These are phyloP conservation scores for Zaprionus ghesquierei DNA, from an alignment of 1,140 invertebrate genomes.

Conservation along the genomic window DNA sequence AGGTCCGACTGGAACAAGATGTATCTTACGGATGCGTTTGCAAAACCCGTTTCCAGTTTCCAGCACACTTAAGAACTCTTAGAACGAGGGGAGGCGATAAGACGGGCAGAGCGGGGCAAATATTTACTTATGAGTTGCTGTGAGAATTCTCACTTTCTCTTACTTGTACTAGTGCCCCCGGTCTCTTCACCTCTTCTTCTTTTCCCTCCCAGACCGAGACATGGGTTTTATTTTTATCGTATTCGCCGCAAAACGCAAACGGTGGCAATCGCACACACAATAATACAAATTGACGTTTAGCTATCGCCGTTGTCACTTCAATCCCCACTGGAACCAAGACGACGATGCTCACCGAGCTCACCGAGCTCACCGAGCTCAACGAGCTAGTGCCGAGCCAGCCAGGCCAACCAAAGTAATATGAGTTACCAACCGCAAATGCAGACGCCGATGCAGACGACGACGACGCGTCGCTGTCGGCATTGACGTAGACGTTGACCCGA, in stretches of 20 bases:
- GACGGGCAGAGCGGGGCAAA: conserved; percentile 27
- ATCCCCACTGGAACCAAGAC: conserved; percentile 38
- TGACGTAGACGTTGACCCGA: background rate
- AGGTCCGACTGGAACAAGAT: background rate
- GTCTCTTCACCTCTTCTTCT: background rate
- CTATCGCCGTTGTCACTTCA: conserved; percentile 59
- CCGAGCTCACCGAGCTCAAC: background rate
- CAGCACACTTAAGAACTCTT: conserved; percentile 36
- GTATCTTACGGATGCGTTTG: conserved; percentile 48
- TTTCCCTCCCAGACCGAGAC: background rate
- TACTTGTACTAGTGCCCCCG: background rate
- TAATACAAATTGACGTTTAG: conserved; percentile 71
- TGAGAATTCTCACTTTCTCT: conserved; percentile 4
- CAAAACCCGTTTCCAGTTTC: conserved; percentile 50
- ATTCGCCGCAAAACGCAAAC: conserved; percentile 36
- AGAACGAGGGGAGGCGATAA: conserved; percentile 5
- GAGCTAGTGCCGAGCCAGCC: background rate
- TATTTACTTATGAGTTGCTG: conserved; percentile 60
- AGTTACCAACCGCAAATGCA: conserved; percentile 62
- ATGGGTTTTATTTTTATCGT: conserved; percentile 55
- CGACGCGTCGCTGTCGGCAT: background rate
- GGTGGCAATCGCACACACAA: conserved; percentile 60
- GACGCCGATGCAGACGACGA: background rate
- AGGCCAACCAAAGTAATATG: conserved; percentile 50
- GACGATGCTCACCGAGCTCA: conserved; percentile 3